Base-by-base conservation (phyloP, 2,888 invertebrate species). In the Chromoteleia sp. region DNA sequence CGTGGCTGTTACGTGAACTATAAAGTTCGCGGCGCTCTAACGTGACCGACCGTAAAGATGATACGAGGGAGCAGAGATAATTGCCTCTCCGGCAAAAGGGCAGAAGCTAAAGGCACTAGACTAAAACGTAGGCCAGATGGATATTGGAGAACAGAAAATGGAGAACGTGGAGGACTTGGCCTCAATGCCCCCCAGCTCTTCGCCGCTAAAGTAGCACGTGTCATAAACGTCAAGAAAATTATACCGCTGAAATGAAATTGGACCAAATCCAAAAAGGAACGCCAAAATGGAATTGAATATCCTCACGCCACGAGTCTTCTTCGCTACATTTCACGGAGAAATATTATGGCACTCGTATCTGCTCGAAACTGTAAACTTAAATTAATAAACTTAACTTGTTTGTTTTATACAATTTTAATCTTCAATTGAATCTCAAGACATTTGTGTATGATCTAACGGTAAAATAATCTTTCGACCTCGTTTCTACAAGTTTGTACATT, bases 1-100 rank as follows among this genome's bases (percentile, higher is more conserved):
- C 76, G 61, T 81, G 67, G 71, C 71, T 65, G 71, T 70, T 75
- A 81, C 63, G 63, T 77, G 80, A 59, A 65, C 74, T 77, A 83
- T 84, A 81, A 83, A 83, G 73, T 75, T 76, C 79, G 56, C 78
- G 61, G 80, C 39, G 67, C 73, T 71, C 73, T 83, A 86, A 84
- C 82, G 80, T 81, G 82, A 82, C 75, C 82, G 82, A 78, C 84
- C 82, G 83, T 85, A 86, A 86, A 86, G 86, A 86, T 86, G 83
- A 85, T 85, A 79, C 83, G 83, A 73, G 81, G 70, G 75, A 82
- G 82, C 67, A 48, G 82, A 84, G 82, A 86, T 86, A 86, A 86
- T 86, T 86, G 85, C 86, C 76, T 81, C 83, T 74, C 79, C 78
- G 77, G 77, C 74, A 45, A 82, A 81, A 84, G 82, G 79, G 73